Conservation (phyloP, 2,888 invertebrate genomes). For the Phlogophora meticulosa region DNA sequence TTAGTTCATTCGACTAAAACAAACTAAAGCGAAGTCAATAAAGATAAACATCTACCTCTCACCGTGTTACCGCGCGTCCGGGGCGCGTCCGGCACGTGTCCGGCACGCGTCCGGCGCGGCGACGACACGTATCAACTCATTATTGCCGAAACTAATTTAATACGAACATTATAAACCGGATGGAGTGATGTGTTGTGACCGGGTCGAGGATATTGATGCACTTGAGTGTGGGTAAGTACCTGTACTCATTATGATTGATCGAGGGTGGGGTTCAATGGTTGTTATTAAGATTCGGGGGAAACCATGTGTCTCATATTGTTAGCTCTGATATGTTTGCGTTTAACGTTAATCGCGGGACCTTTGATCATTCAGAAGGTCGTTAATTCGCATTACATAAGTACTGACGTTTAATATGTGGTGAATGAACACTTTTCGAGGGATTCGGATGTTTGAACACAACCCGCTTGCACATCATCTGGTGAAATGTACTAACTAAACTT, state of each 20-base stretch:
- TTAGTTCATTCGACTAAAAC: constrained; percentile 5
- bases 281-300: constrained; percentile 9
- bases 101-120: constrained; percentile 61
- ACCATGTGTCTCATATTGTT: background rate
- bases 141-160: constrained; percentile 45
- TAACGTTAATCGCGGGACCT: no score
- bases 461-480: no score
- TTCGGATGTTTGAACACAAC: no score
- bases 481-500: no score
- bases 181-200: constrained; percentile 43
- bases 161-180: constrained; percentile 52
- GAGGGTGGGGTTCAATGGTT: constrained; percentile 16
- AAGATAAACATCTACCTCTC: constrained; percentile 58
- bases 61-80: constrained; percentile 28
- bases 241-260: constrained; percentile 27
- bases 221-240: constrained; percentile 25
- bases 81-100: constrained; percentile 55
- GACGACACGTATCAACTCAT: constrained; percentile 62
- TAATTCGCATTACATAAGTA: no score
- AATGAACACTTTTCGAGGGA: no score
- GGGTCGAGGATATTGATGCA: constrained; percentile 4
- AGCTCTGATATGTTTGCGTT: background rate
- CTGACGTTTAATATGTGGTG: no score
- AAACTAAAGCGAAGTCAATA: constrained; percentile 51
- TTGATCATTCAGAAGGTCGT: no score